A percentile compares a stretch with the other conserved stretches of the same genome.
Conservation (phyloP, 2,888 invertebrate species). For the Coecobrya sp. region DNA sequence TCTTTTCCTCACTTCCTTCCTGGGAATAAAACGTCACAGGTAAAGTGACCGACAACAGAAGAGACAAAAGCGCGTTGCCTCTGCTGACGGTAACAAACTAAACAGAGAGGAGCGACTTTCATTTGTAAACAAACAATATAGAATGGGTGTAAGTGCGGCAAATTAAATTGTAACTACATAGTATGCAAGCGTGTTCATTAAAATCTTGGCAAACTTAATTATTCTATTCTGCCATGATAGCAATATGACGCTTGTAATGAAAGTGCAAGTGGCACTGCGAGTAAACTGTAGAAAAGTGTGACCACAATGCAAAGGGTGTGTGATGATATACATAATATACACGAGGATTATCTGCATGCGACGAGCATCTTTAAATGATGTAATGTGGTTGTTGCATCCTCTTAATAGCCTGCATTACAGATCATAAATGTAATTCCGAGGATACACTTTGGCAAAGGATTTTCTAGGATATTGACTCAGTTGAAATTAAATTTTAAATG, state of each 20-base stretch:
- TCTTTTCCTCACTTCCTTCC: slow-evolving; percentile 15
- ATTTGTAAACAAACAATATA: slow-evolving; percentile 1
- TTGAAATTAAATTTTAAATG: not conserved
- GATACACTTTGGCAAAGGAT: not conserved
- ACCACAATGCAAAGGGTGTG: not conserved
- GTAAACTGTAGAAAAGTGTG: not conserved
- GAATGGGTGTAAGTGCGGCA: not conserved
- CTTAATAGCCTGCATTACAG: not conserved
- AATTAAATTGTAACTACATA: not conserved
- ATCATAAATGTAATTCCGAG: not conserved
- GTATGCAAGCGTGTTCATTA: not conserved
- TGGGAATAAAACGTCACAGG: not conserved
- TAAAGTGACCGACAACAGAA: slow-evolving; percentile 14
- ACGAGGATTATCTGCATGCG: not conserved
- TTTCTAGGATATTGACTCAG: not conserved
- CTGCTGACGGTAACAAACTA: no score
- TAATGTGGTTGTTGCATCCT: not conserved
- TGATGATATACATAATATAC: slow-evolving; percentile 12
- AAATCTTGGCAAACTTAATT: slow-evolving; percentile 16
- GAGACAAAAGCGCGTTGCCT: not conserved
- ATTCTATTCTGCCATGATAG: not conserved
- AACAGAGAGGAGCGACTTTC: slow-evolving; percentile 17
- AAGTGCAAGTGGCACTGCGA: not conserved
- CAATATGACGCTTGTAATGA: not conserved
- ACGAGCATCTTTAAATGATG: slow-evolving; percentile 13